These are phyloP conservation scores for Arvicanthis niloticus DNA, from an alignment of 2,113 vertebrate genomes.

Conservation along the genomic window DNA sequence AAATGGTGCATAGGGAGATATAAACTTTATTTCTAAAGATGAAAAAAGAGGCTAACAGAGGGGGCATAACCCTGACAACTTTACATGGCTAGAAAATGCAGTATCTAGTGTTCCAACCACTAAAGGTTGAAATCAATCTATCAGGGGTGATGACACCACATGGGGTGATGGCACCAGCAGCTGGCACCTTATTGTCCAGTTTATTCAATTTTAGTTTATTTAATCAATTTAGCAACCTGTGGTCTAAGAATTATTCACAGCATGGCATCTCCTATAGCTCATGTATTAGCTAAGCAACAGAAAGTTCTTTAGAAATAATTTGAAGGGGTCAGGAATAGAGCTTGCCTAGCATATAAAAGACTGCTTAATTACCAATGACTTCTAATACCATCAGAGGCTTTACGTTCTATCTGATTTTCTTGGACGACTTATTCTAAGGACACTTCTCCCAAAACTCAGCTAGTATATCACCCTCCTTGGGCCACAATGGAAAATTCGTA, in stretches of 20 bases:
- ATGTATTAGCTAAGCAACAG: slow-evolving; percentile 13
- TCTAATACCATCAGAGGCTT: not conserved
- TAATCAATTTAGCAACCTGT: not conserved
- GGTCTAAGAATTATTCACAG: not conserved
- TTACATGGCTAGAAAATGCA: slow-evolving; percentile 10
- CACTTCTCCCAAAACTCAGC: not conserved
- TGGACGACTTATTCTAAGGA: not conserved
- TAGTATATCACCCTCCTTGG: not conserved
- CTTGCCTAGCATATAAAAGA: not conserved
- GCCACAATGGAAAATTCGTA: not conserved
- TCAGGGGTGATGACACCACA: not conserved
- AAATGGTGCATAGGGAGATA: not conserved
- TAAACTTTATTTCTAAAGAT: slow-evolving; percentile 45
- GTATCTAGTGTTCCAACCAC: not conserved
- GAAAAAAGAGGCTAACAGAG: not conserved
- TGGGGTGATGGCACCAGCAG: too few species aligned
- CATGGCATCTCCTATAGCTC: not conserved
- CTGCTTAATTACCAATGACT: not conserved
- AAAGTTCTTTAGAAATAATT: slow-evolving; percentile 15
- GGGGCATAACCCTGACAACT: not conserved
- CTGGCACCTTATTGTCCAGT: too few species aligned
- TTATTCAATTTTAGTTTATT: not conserved
- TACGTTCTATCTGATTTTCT: not conserved
- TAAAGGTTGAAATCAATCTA: not conserved
- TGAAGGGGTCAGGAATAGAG: not conserved